A percentile compares a stretch with the other conserved stretches of the same genome.
Evolutionary conservation across 2,113 vertebrate genomes (phyloP).

Genomic region (Chascanopsetta lugubris): DNA sequence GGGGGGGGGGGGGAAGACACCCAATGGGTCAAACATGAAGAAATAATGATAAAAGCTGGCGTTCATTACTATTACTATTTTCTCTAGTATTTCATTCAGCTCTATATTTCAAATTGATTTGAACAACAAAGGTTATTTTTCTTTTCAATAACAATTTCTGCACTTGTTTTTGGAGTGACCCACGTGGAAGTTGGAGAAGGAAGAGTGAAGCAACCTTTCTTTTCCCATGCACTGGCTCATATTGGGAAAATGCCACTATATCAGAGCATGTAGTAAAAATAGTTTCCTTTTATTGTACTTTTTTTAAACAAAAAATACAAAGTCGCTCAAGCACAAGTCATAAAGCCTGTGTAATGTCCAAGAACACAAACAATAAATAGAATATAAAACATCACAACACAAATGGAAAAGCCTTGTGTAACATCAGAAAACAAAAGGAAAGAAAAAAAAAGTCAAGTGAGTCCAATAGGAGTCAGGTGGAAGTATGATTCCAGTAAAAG

Average conservation of each 20-base stretch:
- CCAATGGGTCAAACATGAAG: too few relatives aligned
- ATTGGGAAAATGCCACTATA: not conserved
- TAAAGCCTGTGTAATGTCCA: conserved; percentile 60
- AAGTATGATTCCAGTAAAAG: conserved; percentile 30
- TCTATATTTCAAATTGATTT: too few relatives aligned
- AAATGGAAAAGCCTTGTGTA: conserved; percentile 34
- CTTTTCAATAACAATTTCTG: too few relatives aligned
- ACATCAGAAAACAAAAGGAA: conserved; percentile 8
- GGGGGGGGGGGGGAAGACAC: too few relatives aligned
- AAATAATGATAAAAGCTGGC: too few relatives aligned
- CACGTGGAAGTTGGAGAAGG: too few relatives aligned
- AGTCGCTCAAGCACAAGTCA: conserved; percentile 64
- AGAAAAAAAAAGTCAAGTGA: conserved; percentile 12
- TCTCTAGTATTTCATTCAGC: too few relatives aligned
- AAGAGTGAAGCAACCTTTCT: too few relatives aligned
- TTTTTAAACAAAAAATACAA: conserved; percentile 69
- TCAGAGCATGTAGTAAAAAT: conserved; percentile 56
- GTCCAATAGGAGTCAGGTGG: conserved; percentile 18
- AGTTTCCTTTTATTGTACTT: conserved; percentile 64
- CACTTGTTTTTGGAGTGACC: too few relatives aligned
- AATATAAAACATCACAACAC: conserved; percentile 57
- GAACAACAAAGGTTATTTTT: too few relatives aligned
- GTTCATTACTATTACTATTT: too few relatives aligned
- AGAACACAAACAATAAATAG: conserved; percentile 72
- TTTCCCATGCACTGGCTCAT: not conserved